Percentiles rank a stretch among this genome's conserved stretches.
These are phyloP conservation scores for Protula sp. DNA, from an alignment of 2,888 invertebrate species.

Conservation along the genomic window DNA sequence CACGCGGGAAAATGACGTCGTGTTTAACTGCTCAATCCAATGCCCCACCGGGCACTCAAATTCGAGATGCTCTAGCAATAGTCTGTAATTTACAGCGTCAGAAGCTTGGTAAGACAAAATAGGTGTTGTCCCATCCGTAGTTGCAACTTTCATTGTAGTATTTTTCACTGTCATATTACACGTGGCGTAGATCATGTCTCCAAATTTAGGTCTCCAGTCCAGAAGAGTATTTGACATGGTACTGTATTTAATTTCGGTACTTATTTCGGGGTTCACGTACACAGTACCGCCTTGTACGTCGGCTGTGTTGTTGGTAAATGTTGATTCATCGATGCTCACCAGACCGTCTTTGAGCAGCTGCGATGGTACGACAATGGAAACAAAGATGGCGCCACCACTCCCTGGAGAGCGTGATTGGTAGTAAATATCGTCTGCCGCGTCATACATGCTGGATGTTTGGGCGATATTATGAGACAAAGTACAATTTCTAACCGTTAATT, in stretches of 20 bases:
- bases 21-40: conserved; percentile 6
- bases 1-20: neutral
- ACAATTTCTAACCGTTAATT: neutral
- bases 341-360: neutral
- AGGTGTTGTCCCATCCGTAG: neutral
- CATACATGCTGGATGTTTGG: neutral
- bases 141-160: neutral
- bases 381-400: conserved; percentile 11
- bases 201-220: neutral
- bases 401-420: conserved; percentile 2
- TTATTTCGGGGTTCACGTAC: conserved; percentile 7
- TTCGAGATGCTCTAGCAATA: neutral
- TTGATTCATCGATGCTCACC: conserved; percentile 6
- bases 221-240: neutral
- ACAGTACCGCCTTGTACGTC: conserved; percentile 14
- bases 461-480: conserved; percentile 2
- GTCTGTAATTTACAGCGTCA: conserved; percentile 1
- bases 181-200: conserved; percentile 7
- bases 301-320: conserved; percentile 13
- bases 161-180: conserved; percentile 3
- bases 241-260: neutral
- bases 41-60: conserved; percentile 3
- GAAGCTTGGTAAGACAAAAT: conserved; percentile 11
- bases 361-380: neutral
- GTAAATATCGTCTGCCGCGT: conserved; percentile 3